Evolutionary conservation across 2,113 vertebrate species (phyloP), one percentile per base, ranked within the genome.

Genomic region (Malurus melanocephalus): DNA sequence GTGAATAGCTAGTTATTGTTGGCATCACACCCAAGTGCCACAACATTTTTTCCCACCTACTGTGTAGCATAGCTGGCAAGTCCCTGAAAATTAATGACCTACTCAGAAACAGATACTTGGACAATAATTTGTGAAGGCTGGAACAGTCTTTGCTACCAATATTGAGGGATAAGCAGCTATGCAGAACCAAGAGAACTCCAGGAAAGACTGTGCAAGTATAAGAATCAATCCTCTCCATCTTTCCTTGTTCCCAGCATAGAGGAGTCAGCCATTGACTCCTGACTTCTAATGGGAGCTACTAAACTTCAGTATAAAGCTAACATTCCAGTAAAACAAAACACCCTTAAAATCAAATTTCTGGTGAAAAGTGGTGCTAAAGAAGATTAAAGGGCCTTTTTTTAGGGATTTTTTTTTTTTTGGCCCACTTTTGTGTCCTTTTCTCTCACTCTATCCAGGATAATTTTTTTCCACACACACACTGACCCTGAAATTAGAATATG

Each of bases 1-100:
- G 92, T 87, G 86, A 94, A 90, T 61, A 84, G 53, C 42, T 68
- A 60, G 86, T 88, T 95, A 84, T 81, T 93, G 77, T 88, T 95
- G 93, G 95, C 90, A 61, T 84, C 46, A 87, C 42, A 72, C 32
- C 8, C 61, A 61, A 92, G 88, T 17, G 75, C 49, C 33, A 72
- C 75, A 73, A 87, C 48, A 75, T 91, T 95, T 95, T 93, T 94
- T 86, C 84, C 66, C 80, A 84, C 62, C 84, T 88, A 53, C 85
- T 74, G 15, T 53, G 74, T 67, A 61, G 48, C 45, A 67, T 33
- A 68, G 67, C 51, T 73, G 43, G 49, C 53, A 86, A 82, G 64
- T 42, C 48, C 43, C 48, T 69, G 75, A 65, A 91, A 87, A 93
- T 62, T 80, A 85, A 92, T 83, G 46, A 64, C 45, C 57, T 87